Conservation (phyloP, 2,113 vertebrate species). For the Platycercus adscitus region DNA sequence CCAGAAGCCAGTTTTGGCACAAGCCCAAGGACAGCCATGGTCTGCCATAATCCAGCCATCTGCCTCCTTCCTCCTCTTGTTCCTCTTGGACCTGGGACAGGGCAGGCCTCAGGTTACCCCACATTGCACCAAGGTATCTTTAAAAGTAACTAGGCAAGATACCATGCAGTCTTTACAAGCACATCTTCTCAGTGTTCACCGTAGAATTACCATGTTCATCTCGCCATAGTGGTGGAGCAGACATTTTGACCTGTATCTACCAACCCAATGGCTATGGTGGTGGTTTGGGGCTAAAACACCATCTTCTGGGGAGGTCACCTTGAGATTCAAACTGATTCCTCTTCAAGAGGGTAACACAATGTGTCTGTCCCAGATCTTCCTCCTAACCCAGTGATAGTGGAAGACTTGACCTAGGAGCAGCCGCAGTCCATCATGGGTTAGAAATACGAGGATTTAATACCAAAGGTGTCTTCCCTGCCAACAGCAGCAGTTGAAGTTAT, state of each 20-base stretch:
- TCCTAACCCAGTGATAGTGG: not conserved
- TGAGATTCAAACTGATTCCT: not conserved
- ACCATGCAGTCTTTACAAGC: not conserved
- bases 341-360: not conserved
- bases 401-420: not conserved
- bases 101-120: not conserved
- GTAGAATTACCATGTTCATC: not conserved
- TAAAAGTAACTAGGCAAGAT: not conserved
- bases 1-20: not conserved
- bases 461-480: not conserved
- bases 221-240: fast-evolving
- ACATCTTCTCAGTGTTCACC: not conserved
- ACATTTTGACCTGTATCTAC: not conserved
- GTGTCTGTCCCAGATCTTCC: not conserved
- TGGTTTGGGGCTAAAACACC: not conserved
- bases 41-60: not conserved
- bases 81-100: not conserved
- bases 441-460: not conserved
- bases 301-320: not conserved
- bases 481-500: not conserved
- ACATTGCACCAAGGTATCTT: not conserved
- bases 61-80: not conserved
- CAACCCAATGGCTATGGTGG: not conserved
- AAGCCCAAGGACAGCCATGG: not conserved
- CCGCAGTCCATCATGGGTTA: not conserved